phyloP scores from a whole-genome alignment of 2,113 vertebrate species.

The Psittacula cyanocephala region DNA sequence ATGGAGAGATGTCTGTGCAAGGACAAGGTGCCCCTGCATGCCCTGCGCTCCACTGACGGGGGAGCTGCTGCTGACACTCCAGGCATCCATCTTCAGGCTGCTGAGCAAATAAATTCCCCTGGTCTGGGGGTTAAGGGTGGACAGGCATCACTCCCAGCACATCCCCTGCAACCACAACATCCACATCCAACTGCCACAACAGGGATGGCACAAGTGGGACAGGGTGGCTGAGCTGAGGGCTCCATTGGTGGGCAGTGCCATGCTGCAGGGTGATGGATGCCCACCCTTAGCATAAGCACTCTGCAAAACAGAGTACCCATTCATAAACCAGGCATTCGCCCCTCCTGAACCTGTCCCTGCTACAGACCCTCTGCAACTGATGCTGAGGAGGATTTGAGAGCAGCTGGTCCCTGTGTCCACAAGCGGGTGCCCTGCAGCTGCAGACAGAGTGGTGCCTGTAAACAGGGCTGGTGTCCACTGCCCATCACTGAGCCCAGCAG shows the following conservation, averaged over 20 bases:
- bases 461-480: fast-evolving
- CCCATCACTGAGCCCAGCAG: fast-evolving
- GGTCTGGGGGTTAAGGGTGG: fast-evolving
- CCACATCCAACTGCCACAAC: fast-evolving
- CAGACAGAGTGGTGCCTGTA: neutral
- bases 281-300: fast-evolving
- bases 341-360: neutral
- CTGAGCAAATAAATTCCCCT: neutral
- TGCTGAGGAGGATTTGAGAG: neutral
- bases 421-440: fast-evolving
- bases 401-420: neutral
- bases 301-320: neutral
- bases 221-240: neutral
- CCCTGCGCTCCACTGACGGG: neutral
- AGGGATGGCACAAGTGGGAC: fast-evolving
- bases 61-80: neutral
- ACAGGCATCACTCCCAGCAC: fast-evolving
- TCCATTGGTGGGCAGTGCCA: fast-evolving
- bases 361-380: neutral
- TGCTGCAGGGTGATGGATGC: fast-evolving
- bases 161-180: neutral
- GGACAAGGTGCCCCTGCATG: neutral
- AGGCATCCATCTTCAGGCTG: neutral
- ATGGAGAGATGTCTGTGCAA: neutral
- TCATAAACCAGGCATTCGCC: fast-evolving